Percentiles rank a stretch among this genome's conserved stretches.
These are phyloP conservation scores for Cryptophagus acutangulus DNA, from an alignment of 2,888 invertebrate genomes.

Conservation along the genomic window DNA sequence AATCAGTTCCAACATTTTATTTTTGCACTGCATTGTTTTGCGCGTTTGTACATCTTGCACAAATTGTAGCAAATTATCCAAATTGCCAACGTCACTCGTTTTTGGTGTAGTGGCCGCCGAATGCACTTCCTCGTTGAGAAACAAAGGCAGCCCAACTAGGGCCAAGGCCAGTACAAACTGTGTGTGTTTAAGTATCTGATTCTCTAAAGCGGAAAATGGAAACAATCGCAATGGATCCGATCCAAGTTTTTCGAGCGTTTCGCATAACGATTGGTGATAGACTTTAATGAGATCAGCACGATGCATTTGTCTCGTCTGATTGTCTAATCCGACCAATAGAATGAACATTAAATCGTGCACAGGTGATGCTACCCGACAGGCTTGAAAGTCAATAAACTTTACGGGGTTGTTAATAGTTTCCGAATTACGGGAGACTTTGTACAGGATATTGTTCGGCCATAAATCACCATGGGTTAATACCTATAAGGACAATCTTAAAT, in stretches of 20 bases:
- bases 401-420: conserved; percentile 10
- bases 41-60: conserved; percentile 15
- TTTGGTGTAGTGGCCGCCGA: conserved; percentile 5
- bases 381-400: conserved; percentile 28
- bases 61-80: conserved; percentile 16
- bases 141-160: conserved; percentile 21
- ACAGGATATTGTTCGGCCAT: conserved; percentile 25
- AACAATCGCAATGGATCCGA: conserved; percentile 24
- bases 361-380: conserved; percentile 19
- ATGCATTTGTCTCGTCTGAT: conserved; percentile 19
- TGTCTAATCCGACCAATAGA: conserved; percentile 18
- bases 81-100: neutral
- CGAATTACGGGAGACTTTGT: conserved; percentile 7
- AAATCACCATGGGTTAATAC: conserved; percentile 27
- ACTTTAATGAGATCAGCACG: conserved; percentile 19
- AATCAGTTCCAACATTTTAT: conserved; percentile 27
- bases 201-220: conserved; percentile 21
- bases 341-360: conserved; percentile 23
- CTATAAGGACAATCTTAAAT: conserved; percentile 13
- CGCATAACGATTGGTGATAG: conserved; percentile 23
- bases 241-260: conserved; percentile 21
- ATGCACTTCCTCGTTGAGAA: conserved; percentile 5
- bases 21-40: conserved; percentile 28
- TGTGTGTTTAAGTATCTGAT: conserved; percentile 23
- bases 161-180: conserved; percentile 26